Conservation (phyloP, 2,113 vertebrate genomes). For the Thomomys bottae region DNA sequence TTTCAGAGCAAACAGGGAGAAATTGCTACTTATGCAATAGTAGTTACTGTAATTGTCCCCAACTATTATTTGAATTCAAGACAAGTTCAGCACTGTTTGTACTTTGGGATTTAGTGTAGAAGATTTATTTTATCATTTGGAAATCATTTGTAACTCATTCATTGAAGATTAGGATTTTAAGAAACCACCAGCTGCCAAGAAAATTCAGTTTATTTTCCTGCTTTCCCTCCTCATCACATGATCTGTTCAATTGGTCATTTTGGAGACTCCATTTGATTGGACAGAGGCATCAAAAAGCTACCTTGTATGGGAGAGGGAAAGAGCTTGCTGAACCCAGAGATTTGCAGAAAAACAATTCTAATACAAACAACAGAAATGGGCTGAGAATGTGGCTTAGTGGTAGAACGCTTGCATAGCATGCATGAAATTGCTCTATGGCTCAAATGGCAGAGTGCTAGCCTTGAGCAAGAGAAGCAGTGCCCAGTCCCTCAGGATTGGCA, state of each 20-base stretch:
- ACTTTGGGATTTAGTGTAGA: not conserved
- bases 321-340: not conserved
- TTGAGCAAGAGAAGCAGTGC: no score
- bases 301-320: not conserved
- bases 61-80: conserved; percentile 2
- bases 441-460: no score
- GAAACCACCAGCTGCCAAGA: not conserved
- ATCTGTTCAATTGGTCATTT: not conserved
- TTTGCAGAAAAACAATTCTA: not conserved
- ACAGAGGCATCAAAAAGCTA: not conserved
- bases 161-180: conserved; percentile 30
- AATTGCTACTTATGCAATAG: not conserved
- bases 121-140: conserved; percentile 28
- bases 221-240: conserved; percentile 34
- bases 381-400: not conserved
- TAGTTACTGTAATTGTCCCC: not conserved
- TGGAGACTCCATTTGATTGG: not conserved
- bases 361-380: not conserved
- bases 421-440: no score
- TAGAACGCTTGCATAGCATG: no score
- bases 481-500: no score
- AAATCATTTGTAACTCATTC: conserved; percentile 50
- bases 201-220: not conserved
- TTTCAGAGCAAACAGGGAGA: no score
- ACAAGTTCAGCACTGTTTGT: not conserved